Base-by-base conservation (phyloP, 30 jellyfish, hydroid and myxozoan genomes). In the Nemopilema nomurai region DNA sequence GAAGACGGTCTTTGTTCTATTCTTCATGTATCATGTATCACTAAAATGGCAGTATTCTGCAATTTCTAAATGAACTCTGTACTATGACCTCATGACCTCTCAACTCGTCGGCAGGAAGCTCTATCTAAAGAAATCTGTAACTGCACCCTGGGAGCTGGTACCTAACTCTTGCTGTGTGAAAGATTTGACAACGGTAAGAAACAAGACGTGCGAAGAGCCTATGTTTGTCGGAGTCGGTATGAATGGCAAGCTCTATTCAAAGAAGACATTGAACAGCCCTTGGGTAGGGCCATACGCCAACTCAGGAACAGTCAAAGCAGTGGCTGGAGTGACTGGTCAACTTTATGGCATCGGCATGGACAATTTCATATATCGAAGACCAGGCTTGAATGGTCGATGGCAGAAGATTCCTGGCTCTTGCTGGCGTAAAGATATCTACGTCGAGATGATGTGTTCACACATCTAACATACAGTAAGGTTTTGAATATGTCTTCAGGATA, bases 131-230 rank as follows among this genome's bases (percentile, higher is more conserved):
- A 76, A 52, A n/a, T 13, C 62, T 18, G 20, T 76, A 25, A 49
- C 26, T 62, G 28, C 75, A 22, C 62, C 13, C 16, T 76, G 86
- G 86, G 16, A 52, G 4, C 24, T 1, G 19, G 76, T 76, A 31
- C 86, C 86, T 25, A 23, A 51, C 62, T 76, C 86, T 76, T 76
- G 86, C 64, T 76, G 86, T 28, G 76, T 76, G n/a, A 76, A 76
- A 76, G 86, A 76, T 28, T 62, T 76, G 18, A 76, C 86, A 26
- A 62, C 76, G 8, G 50, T 51, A 23, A 51, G 41, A 24, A 13
- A 9, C 1, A 20, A 32, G 25, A 30, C 50, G 21, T 6, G 28
- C 30, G 28, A 63, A 21, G 19, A 18, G 25, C 1, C 18, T 28
- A 3, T 32, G 17, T 49, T 76, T 28, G 76, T 76, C 3, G 86